Base-by-base conservation (phyloP, 1,140 invertebrate species). In the Lysiphlebus fabarum region DNA sequence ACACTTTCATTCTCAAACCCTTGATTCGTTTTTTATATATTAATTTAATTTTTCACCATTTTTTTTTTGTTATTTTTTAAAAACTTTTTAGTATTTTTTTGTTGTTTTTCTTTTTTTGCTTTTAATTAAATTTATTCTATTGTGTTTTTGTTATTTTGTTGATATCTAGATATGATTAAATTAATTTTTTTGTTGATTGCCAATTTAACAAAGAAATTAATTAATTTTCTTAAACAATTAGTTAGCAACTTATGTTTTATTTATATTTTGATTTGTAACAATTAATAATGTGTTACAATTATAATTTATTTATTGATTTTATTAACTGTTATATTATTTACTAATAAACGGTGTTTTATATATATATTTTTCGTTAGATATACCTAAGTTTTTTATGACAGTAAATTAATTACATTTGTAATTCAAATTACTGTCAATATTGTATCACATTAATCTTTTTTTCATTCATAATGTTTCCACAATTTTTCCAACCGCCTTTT, bases 301-400 rank as follows among this genome's bases (percentile, higher is more conserved):
- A 33, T 2, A 3, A n/a, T 36, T 45, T n/a, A 47, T 45, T 45
- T 44, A n/a, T n/a, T n/a, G n/a, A n/a, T 55, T 45, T 59, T 67
- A 59, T 63, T 58, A 53, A 62, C 43, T 53, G 51, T 43, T 54
- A 61, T 62, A 59, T 64, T 55, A 38, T 54, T 53, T 62, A 58
- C 6, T 42, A 56, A 57, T 64, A 64, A 65, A 63, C 65, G 62
- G 64, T 59, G 65, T 59, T 62, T 61, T 65, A 62, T 64, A 54
- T 62, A 62, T 65, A 2, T 45, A 3, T 45, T 12, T 17, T 61
- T 62, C 58, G 55, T 66, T 63, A 69, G 55, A 67, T 68, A 66
- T 69, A 64, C 63, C 55, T 64, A 67, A 64, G 67, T 59, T 64
- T 53, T 63, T 61, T 51, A 64, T 26, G 17, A 63, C 65, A 68